Base-by-base conservation (phyloP, 2,797 vertebrate genomes). In the Salmo trutta region DNA sequence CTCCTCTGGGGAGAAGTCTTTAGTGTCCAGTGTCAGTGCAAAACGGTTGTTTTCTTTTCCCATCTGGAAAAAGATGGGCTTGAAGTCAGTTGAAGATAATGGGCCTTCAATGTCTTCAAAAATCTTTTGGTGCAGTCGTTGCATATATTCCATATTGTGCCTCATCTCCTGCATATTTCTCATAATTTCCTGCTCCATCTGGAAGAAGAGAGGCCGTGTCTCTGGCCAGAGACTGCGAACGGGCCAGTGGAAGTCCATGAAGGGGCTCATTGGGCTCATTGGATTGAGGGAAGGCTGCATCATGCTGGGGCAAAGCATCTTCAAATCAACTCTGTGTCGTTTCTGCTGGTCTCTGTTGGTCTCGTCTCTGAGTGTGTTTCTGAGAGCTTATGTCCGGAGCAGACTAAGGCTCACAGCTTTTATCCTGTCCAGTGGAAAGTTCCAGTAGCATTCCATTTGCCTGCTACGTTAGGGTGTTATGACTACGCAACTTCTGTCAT, bases 221-320 rank as follows among this genome's bases (percentile, higher is more conserved):
- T 95, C 93, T 0, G 94, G 94, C 94, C 94, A 95, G 73, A 95
- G 91, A 84, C 93, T 94, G 85, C 93, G 92, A 24, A 94, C 79
- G 0, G 94, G 94, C 94, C 94, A 95, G 85, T 90, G 77, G 77
- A 90, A 88, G 66, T 94, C 94, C 91, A 91, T 68, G 74, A 93
- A 77, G 3, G 87, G 92, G 85, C 73, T 78, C 79, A 67, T 12
- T 64, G 59, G 21, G 59, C 10, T 64, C 21, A 64, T 47, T 47
- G 41, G 41, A 47, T 47, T 31, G 76, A 81, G 24, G 16, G 87
- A 77, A 17, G 90, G 62, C 2, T 87, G 80, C 85, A 92, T 89
- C 80, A 89, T 80, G 29, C 90, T 91, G 77, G 93, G 90, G 75
- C 92, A 93, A 88, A 94, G 91, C 94, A 95, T 95, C 62, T 81